These are phyloP conservation scores for Gasteruption jaculator DNA, from an alignment of 2,888 invertebrate species.

Conservation along the genomic window DNA sequence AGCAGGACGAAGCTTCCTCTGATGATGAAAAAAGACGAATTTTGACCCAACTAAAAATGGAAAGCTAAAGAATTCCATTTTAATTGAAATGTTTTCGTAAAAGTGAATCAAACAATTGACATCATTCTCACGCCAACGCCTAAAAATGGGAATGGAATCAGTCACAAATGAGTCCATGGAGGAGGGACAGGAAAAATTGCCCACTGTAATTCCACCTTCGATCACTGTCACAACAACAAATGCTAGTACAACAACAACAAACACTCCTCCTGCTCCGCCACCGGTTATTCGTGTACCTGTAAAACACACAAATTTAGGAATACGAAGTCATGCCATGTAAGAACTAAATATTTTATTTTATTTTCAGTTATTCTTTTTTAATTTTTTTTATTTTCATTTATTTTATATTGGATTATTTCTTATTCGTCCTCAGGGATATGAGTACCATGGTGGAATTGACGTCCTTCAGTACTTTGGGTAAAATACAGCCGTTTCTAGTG, in stretches of 20 bases:
- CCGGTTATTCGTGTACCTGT: slow-evolving; percentile 45
- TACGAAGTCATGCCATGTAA: slow-evolving; percentile 49
- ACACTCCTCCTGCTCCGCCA: slow-evolving; percentile 22
- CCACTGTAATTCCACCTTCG: too few species aligned
- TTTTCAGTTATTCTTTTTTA: background rate
- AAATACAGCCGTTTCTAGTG: slow-evolving; percentile 89
- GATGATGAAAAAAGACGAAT: too few species aligned
- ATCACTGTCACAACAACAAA: too few species aligned
- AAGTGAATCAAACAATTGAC: too few species aligned
- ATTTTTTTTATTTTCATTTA: slow-evolving; percentile 2
- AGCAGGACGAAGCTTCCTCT: too few species aligned
- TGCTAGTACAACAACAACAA: too few species aligned
- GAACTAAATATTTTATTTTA: slow-evolving; percentile 10
- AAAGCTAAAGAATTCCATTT: too few species aligned
- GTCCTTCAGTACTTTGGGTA: slow-evolving; percentile 80
- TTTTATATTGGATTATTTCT: background rate
- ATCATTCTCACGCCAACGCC: too few species aligned
- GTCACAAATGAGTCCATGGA: slow-evolving; percentile 18
- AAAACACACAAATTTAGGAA: slow-evolving; percentile 49
- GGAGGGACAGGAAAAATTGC: slow-evolving; percentile 24
- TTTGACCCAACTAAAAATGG: too few species aligned
- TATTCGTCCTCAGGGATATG: slow-evolving; percentile 66
- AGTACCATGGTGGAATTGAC: slow-evolving; percentile 87
- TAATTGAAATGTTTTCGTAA: too few species aligned
- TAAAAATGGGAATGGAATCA: slow-evolving; percentile 28